A percentile compares a stretch with the other conserved stretches of the same genome.
These are phyloP conservation scores for Acleris literana DNA, from an alignment of 2,888 invertebrate species.

Conservation along the genomic window DNA sequence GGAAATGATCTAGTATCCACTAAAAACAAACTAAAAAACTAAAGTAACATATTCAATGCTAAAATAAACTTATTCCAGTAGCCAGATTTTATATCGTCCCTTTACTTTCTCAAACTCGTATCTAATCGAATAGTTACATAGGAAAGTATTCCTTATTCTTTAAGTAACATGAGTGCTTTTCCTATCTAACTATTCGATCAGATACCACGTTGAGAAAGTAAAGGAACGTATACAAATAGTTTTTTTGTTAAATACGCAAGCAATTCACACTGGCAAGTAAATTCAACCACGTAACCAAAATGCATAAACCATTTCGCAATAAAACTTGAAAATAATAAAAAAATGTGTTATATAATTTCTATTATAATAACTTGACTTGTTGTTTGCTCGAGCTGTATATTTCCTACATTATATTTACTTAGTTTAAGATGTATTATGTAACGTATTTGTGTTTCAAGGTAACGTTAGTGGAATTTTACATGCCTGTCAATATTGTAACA, in stretches of 20 bases:
- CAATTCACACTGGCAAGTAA: not conserved
- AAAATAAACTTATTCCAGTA: not conserved
- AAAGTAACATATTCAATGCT: not conserved
- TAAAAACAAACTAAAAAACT: not conserved
- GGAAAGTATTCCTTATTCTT: too few species aligned
- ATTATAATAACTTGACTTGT: conserved; percentile 21
- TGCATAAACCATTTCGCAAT: conserved; percentile 29
- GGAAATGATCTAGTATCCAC: not conserved
- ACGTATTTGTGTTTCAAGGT: conserved; percentile 21
- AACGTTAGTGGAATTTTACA: conserved; percentile 21
- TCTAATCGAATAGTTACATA: too few species aligned
- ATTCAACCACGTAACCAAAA: conserved; percentile 16
- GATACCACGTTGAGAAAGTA: too few species aligned
- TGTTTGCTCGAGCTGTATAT: conserved; percentile 19
- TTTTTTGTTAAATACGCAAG: not conserved
- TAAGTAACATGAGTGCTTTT: too few species aligned
- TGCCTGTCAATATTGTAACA: conserved; percentile 20
- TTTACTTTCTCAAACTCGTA: too few species aligned
- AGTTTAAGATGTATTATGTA: conserved; percentile 19
- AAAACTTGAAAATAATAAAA: conserved; percentile 24
- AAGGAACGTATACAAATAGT: not conserved
- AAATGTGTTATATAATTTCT: conserved; percentile 17
- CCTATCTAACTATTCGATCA: too few species aligned
- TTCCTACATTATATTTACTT: conserved; percentile 13
- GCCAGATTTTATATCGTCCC: too few species aligned